Percentiles rank a stretch among this genome's conserved stretches.
These are phyloP conservation scores for Creontiades dilutus DNA, from an alignment of 2,888 invertebrate genomes.

Conservation along the genomic window DNA sequence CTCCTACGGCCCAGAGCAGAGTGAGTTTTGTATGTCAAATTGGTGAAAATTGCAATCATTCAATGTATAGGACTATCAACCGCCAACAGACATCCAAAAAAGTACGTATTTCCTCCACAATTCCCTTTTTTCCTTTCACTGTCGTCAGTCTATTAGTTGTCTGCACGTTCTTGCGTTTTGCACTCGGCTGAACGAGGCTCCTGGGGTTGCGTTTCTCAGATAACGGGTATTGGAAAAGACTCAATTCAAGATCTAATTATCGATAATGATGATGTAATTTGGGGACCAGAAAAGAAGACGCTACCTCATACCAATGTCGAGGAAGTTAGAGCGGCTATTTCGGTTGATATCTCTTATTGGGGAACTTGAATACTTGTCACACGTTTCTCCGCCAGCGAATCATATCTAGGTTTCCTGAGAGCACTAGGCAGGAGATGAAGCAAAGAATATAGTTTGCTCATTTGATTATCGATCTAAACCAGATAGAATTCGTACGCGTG, in stretches of 20 bases:
- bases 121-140: no score
- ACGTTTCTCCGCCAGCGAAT: no score
- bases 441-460: no score
- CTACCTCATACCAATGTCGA: background rate
- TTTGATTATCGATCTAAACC: no score
- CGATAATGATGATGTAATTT: conserved; percentile 15
- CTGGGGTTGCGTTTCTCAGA: background rate
- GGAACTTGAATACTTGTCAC: no score
- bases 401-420: no score
- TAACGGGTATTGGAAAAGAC: conserved; percentile 39
- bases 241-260: conserved; percentile 28
- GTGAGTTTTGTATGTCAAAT: no score
- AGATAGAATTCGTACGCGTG: no score
- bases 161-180: background rate
- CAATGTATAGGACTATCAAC: background rate
- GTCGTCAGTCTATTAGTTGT: conserved; percentile 13
- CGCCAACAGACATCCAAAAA: background rate
- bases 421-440: no score
- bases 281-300: conserved; percentile 29
- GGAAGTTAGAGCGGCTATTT: background rate
- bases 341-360: background rate
- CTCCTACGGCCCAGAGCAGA: no score
- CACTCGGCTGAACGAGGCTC: background rate
- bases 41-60: no score
- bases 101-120: background rate